Evolutionary conservation across 2,797 vertebrate species (phyloP).

Genomic region (Amphiprion clarkii): DNA sequence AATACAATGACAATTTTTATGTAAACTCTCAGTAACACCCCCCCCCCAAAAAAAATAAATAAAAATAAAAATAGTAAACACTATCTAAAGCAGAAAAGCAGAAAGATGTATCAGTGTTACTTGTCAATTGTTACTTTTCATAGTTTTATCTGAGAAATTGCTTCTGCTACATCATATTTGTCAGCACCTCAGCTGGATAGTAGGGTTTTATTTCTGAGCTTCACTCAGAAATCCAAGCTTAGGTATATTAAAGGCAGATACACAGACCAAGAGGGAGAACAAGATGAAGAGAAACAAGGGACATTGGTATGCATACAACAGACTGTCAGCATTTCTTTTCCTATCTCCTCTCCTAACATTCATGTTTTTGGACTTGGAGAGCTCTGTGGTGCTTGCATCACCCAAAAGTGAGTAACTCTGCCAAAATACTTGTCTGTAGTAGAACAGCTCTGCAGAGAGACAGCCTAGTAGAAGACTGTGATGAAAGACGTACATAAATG

Average conservation of each 20-base stretch:
- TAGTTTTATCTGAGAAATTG: neutral
- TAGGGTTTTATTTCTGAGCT: neutral
- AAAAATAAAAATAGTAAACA: no score
- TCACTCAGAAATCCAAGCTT: constrained; percentile 19
- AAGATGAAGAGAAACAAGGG: constrained; percentile 33
- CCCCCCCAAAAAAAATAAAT: no score
- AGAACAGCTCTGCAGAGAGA: constrained; percentile 22
- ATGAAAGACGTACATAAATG: neutral
- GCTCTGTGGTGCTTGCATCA: constrained; percentile 50
- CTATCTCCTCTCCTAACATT: constrained; percentile 46
- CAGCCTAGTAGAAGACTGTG: neutral
- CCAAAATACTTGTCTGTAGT: constrained; percentile 43
- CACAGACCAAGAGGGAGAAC: constrained; percentile 15
- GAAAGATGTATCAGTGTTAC: neutral
- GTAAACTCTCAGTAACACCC: no score
- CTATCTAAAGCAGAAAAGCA: neutral
- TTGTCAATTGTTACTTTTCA: constrained; percentile 14
- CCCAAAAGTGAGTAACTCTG: constrained; percentile 28
- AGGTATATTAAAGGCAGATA: constrained; percentile 47
- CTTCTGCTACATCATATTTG: constrained; percentile 8
- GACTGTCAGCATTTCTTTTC: constrained; percentile 55
- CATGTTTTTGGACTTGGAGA: constrained; percentile 42
- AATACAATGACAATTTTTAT: neutral
- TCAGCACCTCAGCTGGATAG: neutral
- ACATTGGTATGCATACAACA: constrained; percentile 51